A percentile compares a stretch with the other conserved stretches of the same genome.
Conservation (phyloP, 2,113 vertebrate species). For the Sceloporus undulatus region DNA sequence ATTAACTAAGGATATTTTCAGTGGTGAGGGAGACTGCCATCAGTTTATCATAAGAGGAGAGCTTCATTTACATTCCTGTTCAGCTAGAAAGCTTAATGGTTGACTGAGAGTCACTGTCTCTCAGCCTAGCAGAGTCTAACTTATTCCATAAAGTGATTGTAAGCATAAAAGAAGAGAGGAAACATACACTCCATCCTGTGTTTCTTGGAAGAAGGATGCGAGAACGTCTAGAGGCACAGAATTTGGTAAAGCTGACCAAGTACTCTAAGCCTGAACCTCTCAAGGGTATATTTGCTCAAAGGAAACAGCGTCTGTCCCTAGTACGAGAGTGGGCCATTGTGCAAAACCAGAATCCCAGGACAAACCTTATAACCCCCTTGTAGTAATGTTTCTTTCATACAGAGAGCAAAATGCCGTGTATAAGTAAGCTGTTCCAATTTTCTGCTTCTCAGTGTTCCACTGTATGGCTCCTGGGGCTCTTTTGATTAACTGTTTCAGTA, state of each 20-base stretch:
- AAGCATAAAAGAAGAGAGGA: background rate
- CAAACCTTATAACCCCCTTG: background rate
- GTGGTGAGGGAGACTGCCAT: background rate
- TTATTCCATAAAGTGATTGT: background rate
- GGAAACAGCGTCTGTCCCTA: too few relatives aligned
- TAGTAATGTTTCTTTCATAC: background rate
- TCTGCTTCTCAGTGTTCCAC: background rate
- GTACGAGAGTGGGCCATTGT: background rate
- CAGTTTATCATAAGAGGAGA: background rate
- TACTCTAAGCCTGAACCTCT: background rate
- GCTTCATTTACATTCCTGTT: background rate
- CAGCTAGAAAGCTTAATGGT: background rate
- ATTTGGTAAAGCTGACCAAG: background rate
- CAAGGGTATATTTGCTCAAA: background rate
- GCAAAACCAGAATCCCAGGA: background rate
- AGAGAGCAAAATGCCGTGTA: background rate
- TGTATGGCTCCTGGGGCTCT: background rate
- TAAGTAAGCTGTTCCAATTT: conserved; percentile 5
- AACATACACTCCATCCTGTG: background rate
- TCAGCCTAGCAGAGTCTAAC: background rate
- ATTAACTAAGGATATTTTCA: background rate
- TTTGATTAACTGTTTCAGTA: conserved; percentile 31
- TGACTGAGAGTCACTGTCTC: background rate
- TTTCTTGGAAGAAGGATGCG: background rate
- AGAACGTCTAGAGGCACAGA: background rate